Evolutionary conservation across 2,113 vertebrate genomes (phyloP).

Genomic region (Alectura lathami): DNA sequence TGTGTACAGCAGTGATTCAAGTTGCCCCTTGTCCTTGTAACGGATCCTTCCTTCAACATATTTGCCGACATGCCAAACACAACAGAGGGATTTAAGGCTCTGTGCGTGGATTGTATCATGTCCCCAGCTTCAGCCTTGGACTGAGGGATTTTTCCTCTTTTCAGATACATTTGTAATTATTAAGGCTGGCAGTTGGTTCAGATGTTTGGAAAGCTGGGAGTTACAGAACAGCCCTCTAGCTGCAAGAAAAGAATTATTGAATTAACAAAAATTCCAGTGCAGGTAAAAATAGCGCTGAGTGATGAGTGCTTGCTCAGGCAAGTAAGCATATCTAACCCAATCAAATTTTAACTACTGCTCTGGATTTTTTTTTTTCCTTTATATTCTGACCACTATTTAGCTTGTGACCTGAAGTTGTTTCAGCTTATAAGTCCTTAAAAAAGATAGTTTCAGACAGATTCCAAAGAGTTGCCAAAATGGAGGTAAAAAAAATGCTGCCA

Average conservation of each 20-base stretch:
- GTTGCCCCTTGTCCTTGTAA: background rate
- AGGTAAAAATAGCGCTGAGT: background rate
- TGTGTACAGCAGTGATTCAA: background rate
- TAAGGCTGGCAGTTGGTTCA: background rate
- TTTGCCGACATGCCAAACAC: background rate
- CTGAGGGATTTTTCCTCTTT: background rate
- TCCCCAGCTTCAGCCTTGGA: background rate
- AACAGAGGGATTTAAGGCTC: background rate
- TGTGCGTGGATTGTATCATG: background rate
- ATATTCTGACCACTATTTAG: background rate
- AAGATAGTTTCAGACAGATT: background rate
- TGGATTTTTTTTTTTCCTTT: background rate
- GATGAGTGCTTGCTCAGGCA: background rate
- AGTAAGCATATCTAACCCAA: background rate
- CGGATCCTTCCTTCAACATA: background rate
- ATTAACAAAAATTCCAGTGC: background rate
- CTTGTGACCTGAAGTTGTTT: background rate
- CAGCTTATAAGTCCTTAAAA: background rate
- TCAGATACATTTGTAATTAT: background rate
- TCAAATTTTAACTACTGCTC: background rate
- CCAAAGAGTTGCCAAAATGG: background rate
- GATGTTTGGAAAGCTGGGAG: background rate
- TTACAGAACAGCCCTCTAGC: background rate
- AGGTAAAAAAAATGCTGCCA: background rate
- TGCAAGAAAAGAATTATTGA: background rate